Base-by-base conservation (phyloP, 2,888 invertebrate genomes). In the Sturmia bella region DNA sequence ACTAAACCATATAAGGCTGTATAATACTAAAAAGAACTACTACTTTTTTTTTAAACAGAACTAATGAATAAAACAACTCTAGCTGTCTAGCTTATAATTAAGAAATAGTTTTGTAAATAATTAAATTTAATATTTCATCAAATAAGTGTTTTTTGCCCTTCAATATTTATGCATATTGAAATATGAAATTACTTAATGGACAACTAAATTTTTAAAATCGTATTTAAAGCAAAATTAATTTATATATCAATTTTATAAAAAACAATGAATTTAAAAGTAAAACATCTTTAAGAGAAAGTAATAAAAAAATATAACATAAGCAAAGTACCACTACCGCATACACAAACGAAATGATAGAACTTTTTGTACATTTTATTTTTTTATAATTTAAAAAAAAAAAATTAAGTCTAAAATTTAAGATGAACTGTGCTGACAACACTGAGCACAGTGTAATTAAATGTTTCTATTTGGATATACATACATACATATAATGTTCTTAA, bases 51-150 rank as follows among this genome's bases (percentile, higher is more conserved):
- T 27, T 13, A 37, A 21, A 61, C 13, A 15, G 19, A 17, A 50
- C n/a, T 24, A 21, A 27, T 24, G 48, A 37, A 37, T 70, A 17
- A 50, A 61, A 59, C 27, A 63, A 41, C 24, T 43, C 24, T 43
- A 43, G 24, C 13, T 17, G 12, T 17, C 41, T 41, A 50, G 21
- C 11, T 64, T 48, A 37, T 13, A 21, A 12, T 24, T 50, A 50
- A 64, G 19, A 39, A 48, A 48, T 37, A 19, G 19, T 21, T 27
- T n/a, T 73, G 61, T 72, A 72, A 5, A 72, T 61, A 52, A 72
- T 41, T 17, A 50, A 48, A 63, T 2, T 27, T 43, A 43, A n/a
- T 32, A 11, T 7, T 32, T 32, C 32, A 32, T 54, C 1, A n/a
- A 50, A 37, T 4, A 11, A 32, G 37, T 37, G 64, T 50, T 64